Evolutionary conservation across 2,113 vertebrate genomes (phyloP), one percentile per base, ranked within the genome.

Genomic region (Seriola quinqueradiata): DNA sequence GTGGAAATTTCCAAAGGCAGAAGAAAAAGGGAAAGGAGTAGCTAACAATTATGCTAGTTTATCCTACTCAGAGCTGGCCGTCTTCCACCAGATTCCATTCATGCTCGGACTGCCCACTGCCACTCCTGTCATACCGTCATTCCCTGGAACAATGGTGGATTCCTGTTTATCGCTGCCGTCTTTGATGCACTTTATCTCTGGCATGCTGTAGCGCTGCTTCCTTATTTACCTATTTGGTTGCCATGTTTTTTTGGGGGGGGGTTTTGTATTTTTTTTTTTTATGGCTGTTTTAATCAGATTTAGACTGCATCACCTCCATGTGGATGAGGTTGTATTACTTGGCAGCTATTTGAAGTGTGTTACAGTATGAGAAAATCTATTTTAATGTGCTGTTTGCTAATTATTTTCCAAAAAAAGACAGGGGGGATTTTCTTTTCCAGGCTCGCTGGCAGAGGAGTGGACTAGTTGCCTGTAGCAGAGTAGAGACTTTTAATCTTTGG

Each of bases 131-230:
- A 42, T 77, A 79, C 71, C 80, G 67, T 92, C 89, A 79, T 90
- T 90, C 87, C 82, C n/a, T 80, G 83, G 89, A 94, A 94, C 93
- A 94, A 92, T 92, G 87, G 90, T 85, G 71, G 87, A 93, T 92
- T 93, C 93, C 93, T 93, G 93, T 92, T 93, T 92, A 92, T 91
- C 90, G 10, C 57, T 19, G 59, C 81, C 13, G 67, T 70, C 82
- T 90, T 89, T 91, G 87, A 89, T 87, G 71, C 77, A 77, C 79
- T 83, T 89, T 89, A 88, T 93, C 91, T 90, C 65, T 58, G 83
- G 82, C 65, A 89, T 89, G 75, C 83, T 36, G 25, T 68, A 55
- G 79, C 36, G 5, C 80, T 73, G 61, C 87, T 87, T 92, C 87
- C 90, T 88, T 77, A 70, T 75, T 85, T 81, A 82, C 66, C 63